These are phyloP conservation scores for Portevinia maculata DNA, from an alignment of 2,888 invertebrate species.

Conservation along the genomic window DNA sequence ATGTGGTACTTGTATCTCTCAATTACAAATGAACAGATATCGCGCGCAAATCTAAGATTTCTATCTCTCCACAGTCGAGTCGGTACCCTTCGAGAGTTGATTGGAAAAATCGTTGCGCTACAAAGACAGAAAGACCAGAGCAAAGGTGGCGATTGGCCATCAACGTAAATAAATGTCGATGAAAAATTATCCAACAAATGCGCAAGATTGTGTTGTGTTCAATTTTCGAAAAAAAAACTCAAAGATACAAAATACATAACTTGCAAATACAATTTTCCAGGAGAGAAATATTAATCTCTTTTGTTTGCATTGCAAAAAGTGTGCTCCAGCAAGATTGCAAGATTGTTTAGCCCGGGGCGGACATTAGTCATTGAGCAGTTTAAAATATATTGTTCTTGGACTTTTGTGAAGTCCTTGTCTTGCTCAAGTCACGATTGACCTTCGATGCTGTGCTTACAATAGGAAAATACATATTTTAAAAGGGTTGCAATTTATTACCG, in stretches of 20 bases:
- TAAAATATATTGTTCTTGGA: slow-evolving; percentile 50
- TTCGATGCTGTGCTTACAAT: slow-evolving; percentile 31
- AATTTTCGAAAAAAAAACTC: slow-evolving; percentile 7
- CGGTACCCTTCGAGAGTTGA: slow-evolving; percentile 30
- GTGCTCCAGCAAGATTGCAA: slow-evolving; percentile 45
- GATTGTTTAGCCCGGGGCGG: slow-evolving; percentile 64
- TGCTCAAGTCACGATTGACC: slow-evolving; percentile 33
- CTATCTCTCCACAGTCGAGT: slow-evolving; percentile 2
- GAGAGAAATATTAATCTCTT: slow-evolving; percentile 36
- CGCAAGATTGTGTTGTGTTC: slow-evolving; percentile 41
- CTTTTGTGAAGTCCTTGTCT: slow-evolving; percentile 7
- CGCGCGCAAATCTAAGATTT: slow-evolving; percentile 31
- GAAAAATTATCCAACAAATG: slow-evolving; percentile 66
- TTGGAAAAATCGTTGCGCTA: slow-evolving; percentile 32
- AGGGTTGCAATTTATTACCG: slow-evolving; percentile 26
- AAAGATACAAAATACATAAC: not conserved
- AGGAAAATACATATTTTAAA: slow-evolving; percentile 14
- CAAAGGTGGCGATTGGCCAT: slow-evolving; percentile 62
- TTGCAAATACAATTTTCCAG: slow-evolving; percentile 11
- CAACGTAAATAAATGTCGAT: slow-evolving; percentile 61
- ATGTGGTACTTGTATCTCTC: not conserved
- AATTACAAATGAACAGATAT: slow-evolving; percentile 9
- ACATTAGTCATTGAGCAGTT: slow-evolving; percentile 58
- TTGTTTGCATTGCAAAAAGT: slow-evolving; percentile 26
- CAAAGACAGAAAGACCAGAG: slow-evolving; percentile 4